Conservation (phyloP, 1,140 invertebrate species). For the Lethocerus indicus region DNA sequence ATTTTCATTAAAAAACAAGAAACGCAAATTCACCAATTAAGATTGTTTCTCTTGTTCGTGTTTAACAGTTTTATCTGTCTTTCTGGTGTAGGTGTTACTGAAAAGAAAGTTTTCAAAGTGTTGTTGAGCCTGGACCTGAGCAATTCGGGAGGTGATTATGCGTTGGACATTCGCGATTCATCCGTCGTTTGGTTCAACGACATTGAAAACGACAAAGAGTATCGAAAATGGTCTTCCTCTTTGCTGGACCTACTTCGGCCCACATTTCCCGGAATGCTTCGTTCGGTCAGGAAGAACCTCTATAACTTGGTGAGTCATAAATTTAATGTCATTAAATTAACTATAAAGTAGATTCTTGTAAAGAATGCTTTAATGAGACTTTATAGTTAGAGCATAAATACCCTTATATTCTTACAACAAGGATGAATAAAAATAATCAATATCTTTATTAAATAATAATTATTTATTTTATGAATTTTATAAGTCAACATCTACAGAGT, state of each 20-base stretch:
- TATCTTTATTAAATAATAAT: no score
- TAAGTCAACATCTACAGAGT: no score
- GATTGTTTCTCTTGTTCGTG: no score
- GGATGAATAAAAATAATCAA: no score
- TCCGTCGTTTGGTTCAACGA: constrained; percentile 90
- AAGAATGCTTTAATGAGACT: no score
- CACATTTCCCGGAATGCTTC: constrained; percentile 91
- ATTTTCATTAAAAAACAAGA: no score
- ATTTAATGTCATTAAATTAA: neutral
- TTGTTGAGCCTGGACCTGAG: constrained; percentile 64
- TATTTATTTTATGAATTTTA: no score
- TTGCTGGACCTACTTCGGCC: constrained; percentile 82
- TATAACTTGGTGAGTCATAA: constrained; percentile 68
- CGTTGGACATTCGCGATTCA: constrained; percentile 82
- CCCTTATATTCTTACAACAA: no score
- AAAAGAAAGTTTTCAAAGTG: constrained; percentile 16
- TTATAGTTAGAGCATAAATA: no score
- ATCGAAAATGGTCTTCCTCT: constrained; percentile 71
- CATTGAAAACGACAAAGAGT: constrained; percentile 78
- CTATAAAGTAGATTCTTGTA: no score
- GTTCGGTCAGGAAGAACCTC: constrained; percentile 85
- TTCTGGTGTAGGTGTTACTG: constrained; percentile 18
- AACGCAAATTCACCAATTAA: no score
- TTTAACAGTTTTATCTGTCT: constrained; percentile 5
- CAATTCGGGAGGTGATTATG: constrained; percentile 50